phyloP scores from a whole-genome alignment of 92 coral and sea anemone species.

The Epizoanthus rinbou region DNA sequence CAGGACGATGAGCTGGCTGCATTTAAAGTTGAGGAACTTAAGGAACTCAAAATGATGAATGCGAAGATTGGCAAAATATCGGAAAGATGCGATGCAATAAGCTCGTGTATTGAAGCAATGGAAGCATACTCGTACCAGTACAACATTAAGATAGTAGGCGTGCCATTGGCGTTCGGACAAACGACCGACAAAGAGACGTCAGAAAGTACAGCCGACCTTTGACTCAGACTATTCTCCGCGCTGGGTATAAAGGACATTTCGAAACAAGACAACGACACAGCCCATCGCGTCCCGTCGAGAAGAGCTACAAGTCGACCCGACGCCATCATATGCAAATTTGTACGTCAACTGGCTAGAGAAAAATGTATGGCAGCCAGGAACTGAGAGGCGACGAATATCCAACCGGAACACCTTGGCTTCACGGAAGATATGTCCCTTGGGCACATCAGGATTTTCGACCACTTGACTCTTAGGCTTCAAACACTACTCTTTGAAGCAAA shows the following conservation, averaged over 20 bases:
- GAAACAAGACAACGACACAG: neutral
- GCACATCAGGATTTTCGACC: constrained; percentile 10
- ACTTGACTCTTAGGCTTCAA: constrained; percentile 23
- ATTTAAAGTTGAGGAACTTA: no score
- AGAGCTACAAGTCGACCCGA: constrained; percentile 18
- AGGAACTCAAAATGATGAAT: no score
- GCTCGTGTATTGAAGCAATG: constrained; percentile 41
- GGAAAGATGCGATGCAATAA: no score
- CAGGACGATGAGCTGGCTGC: no score
- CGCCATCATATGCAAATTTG: constrained; percentile 34
- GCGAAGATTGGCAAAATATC: no score
- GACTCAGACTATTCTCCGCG: constrained; percentile 35
- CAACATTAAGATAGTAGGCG: constrained; percentile 35
- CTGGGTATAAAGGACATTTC: constrained; percentile 26
- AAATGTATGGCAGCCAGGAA: neutral
- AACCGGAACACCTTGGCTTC: no score
- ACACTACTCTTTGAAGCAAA: constrained; percentile 17
- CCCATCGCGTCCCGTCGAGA: constrained; percentile 11
- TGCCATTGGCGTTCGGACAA: constrained; percentile 19
- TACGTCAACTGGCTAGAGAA: constrained; percentile 9
- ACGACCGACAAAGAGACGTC: constrained; percentile 26
- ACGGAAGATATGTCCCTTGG: no score
- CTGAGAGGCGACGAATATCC: no score
- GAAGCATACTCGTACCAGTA: constrained; percentile 36
- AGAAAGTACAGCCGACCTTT: constrained; percentile 43